phyloP scores from a whole-genome alignment of 1,140 invertebrate genomes.

The Papilio machaon region DNA sequence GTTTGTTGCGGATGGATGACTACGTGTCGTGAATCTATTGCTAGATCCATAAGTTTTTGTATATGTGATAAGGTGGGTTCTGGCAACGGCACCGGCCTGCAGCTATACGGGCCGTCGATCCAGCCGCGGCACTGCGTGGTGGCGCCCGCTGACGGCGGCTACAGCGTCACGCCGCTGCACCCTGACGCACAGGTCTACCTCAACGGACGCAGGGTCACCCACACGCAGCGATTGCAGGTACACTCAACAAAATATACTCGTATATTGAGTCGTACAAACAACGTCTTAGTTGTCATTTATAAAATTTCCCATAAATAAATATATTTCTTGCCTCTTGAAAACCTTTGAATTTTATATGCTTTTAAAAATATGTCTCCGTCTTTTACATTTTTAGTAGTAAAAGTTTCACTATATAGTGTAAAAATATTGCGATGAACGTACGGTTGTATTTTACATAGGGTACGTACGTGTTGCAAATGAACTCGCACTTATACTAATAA shows the following conservation, averaged over 20 bases:
- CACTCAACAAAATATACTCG: too few species aligned
- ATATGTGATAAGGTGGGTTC: conserved; percentile 82
- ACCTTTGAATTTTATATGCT: too few species aligned
- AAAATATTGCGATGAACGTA: not conserved
- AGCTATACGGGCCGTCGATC: conserved; percentile 90
- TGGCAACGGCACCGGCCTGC: conserved; percentile 85
- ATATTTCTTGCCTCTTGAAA: too few species aligned
- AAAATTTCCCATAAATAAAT: too few species aligned
- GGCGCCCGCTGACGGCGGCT: conserved; percentile 94
- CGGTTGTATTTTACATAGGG: not conserved
- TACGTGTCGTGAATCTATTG: not conserved
- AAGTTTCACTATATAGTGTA: not conserved
- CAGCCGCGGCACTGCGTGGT: conserved; percentile 97
- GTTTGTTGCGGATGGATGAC: too few species aligned
- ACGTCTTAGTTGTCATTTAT: too few species aligned
- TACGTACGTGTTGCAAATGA: not conserved
- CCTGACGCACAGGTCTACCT: conserved; percentile 96
- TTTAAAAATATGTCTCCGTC: too few species aligned
- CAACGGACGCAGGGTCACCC: conserved; percentile 94
- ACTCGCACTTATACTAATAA: not conserved
- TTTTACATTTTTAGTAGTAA: too few species aligned
- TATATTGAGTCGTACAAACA: too few species aligned
- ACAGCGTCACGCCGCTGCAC: conserved; percentile 96
- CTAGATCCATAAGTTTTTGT: not conserved
- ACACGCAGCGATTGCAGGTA: conserved; percentile 95